Evolutionary conservation across 2,888 invertebrate species (phyloP), one percentile per base, ranked within the genome.

Genomic region (Nomada goodeniana): DNA sequence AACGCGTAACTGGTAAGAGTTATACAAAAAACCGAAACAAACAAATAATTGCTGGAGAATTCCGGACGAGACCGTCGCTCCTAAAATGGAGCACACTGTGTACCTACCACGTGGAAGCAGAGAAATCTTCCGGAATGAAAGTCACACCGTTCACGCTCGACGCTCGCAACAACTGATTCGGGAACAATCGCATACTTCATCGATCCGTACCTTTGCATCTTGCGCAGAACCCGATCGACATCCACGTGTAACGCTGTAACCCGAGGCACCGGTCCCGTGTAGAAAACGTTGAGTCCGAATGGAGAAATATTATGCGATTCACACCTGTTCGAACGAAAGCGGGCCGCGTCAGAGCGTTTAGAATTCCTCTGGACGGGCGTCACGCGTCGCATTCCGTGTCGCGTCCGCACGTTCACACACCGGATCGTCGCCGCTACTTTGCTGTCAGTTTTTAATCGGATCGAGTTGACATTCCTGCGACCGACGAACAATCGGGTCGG

Each of bases 341-440:
- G 57, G 72, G 63, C 82, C 63, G 71, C 72, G 78, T 83, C 83
- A 82, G 84, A 86, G 81, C 80, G 87, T 88, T 89, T 89, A 83
- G 76, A 85, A 89, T 89, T 89, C 87, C 82, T 83, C 65, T 72
- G 52, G 79, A 55, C 82, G 81, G 73, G 76, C 84, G 83, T 88
- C 80, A 83, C 64, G 69, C 76, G 65, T 79, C 71, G 60, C 77
- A 78, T 85, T 85, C 77, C 80, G 67, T 65, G 69, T 76, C 80
- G 57, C 75, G 81, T 67, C 78, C 78, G 74, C 82, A 61, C 65
- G 63, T 67, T 67, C 65, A 26, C 68, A 53, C 67, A 47, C n/a
- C 59, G 74, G 70, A 52, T 53, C 64, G 65, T 71, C 63, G 74
- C 78, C 69, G 79, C 79, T 73, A 64, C 84, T 82, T 74, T 57